Evolutionary conservation across 2,797 vertebrate species (phyloP).

Genomic region (Rhinogobio ventralis): DNA sequence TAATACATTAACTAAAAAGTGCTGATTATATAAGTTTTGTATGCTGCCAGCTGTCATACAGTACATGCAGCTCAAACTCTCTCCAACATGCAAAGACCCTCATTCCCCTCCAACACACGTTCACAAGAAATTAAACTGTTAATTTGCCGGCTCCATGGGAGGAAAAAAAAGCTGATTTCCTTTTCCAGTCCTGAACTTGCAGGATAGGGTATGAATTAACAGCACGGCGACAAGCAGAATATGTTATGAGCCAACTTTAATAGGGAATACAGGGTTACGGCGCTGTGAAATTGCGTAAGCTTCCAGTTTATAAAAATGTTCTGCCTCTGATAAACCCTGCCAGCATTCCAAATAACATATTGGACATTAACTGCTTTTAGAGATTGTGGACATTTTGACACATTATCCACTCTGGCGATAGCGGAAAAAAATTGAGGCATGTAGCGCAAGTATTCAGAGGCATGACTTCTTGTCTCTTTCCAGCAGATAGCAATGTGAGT

Average conservation of each 20-base stretch:
- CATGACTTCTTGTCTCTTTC: background rate
- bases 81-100: slow-evolving; percentile 37
- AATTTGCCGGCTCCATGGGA: slow-evolving; percentile 52
- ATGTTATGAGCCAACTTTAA: slow-evolving; percentile 57
- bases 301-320: slow-evolving; percentile 54
- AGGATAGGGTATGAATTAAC: slow-evolving; percentile 56
- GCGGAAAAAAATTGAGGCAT: too few relatives aligned
- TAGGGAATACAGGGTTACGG: slow-evolving; percentile 55
- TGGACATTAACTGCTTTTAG: slow-evolving; percentile 35
- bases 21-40: slow-evolving; percentile 43
- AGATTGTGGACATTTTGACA: slow-evolving; percentile 30
- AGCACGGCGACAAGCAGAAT: slow-evolving; percentile 50
- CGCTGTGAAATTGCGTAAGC: slow-evolving; percentile 58
- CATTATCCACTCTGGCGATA: slow-evolving; percentile 19
- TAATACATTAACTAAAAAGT: slow-evolving; percentile 37
- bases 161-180: slow-evolving; percentile 49
- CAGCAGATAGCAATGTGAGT: slow-evolving; percentile 1
- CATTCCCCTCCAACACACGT: slow-evolving; percentile 38
- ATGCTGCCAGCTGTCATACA: slow-evolving; percentile 11
- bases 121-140: slow-evolving; percentile 58
- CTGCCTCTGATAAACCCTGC: slow-evolving; percentile 32
- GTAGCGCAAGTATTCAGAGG: background rate
- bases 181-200: slow-evolving; percentile 51
- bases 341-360: slow-evolving; percentile 32
- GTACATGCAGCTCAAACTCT: slow-evolving; percentile 1